Base-by-base conservation (phyloP, 2,113 vertebrate genomes). In the Terrapene triunguis region DNA sequence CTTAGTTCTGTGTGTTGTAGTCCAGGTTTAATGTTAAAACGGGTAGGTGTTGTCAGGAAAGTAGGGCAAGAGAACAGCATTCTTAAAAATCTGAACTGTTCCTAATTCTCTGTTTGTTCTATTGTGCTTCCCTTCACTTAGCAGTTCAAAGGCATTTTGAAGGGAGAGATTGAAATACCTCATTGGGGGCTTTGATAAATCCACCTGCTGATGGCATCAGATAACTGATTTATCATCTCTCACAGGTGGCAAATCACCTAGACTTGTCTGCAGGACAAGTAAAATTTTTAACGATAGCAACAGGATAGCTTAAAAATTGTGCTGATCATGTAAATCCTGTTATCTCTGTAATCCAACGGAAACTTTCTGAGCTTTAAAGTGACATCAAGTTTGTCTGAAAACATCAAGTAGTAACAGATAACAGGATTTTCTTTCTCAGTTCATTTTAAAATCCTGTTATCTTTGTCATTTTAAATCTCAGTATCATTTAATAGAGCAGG, bases 231-330 rank as follows among this genome's bases (percentile, higher is more conserved):
- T 96, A 89, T 95, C 95, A 88, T 88, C 89, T 96, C 79, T 96
- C 94, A 89, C 90, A 94, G 81, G 89, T 85, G 89, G 88, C 94
- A 97, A 97, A 97, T 94, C 90, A 89, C 92, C 89, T 96, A 90
- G 91, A 95, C 94, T 95, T 95, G 84, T 97, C 94, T 93, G 79
- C 90, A 91, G 97, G 91, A 97, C 90, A 94, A 95, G 92, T 88
- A 80, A 90, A 93, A 97, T 93, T 51, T 59, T 93, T 96, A 95
- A 88, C 92, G 85, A 59, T 84, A 92, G 88, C 88, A 90, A 90
- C 90, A 62, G 76, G 72, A 35, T 96, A 89, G 87, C 93, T 95
- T 85, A 74, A 85, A 96, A 91, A 92, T 94, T 93, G 93, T 95
- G 80, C 62, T 84, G 80, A 93, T 97, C 88, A 42, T 91, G 86